Evolutionary conservation across 2,797 vertebrate species (phyloP).

Genomic region (Chaunax sp.): DNA sequence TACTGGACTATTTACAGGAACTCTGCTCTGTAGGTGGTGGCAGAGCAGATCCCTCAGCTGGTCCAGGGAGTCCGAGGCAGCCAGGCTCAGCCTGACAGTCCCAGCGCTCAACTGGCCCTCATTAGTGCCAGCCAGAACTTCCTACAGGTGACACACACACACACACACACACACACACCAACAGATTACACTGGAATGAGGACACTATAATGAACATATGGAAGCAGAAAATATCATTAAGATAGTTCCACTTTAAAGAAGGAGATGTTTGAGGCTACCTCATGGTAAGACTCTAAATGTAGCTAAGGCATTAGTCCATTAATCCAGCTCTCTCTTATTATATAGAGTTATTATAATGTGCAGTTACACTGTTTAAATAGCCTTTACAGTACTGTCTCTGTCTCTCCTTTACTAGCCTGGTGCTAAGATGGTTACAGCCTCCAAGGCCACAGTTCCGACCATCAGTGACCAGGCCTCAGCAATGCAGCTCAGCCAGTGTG

Average conservation of each 20-base stretch:
- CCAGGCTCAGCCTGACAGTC: conserved; percentile 96
- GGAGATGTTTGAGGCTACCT: neutral
- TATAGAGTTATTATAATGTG: too few relatives aligned
- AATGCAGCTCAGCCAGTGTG: conserved; percentile 98
- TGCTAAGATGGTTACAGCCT: conserved; percentile 96
- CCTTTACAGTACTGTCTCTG: too few relatives aligned
- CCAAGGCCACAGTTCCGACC: conserved; percentile 94
- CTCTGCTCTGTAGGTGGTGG: conserved; percentile 85
- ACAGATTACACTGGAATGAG: too few relatives aligned
- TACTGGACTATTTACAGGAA: too few relatives aligned
- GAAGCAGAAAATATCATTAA: too few relatives aligned
- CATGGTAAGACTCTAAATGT: neutral
- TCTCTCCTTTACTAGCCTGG: conserved; percentile 85
- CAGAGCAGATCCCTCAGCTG: conserved; percentile 97
- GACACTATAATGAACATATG: too few relatives aligned
- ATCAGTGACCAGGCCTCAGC: conserved; percentile 95
- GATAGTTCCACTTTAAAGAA: too few relatives aligned
- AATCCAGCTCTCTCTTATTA: neutral
- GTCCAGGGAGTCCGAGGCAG: conserved; percentile 97
- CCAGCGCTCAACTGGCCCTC: conserved; percentile 94
- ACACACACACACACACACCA: too few relatives aligned
- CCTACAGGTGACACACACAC: conserved; percentile 86
- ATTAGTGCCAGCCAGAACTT: conserved; percentile 98
- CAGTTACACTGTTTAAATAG: too few relatives aligned
- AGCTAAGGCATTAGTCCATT: neutral